phyloP scores from a whole-genome alignment of 2,797 vertebrate species.

The Loriculus beryllinus region DNA sequence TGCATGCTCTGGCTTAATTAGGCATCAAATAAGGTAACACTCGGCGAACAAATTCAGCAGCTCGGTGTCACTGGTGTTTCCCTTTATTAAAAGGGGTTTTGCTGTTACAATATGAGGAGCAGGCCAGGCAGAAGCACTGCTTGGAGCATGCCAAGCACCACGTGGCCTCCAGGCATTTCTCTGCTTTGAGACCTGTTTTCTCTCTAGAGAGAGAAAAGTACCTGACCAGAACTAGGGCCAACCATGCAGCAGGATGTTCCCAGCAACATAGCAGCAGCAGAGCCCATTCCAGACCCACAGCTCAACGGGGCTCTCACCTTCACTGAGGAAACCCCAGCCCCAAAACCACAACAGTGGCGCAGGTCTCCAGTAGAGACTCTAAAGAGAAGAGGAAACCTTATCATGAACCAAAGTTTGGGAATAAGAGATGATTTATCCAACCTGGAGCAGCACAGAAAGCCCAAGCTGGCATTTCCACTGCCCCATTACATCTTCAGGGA shows the following conservation, averaged over 20 bases:
- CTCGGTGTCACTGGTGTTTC: fast-evolving
- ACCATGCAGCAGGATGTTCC: fast-evolving
- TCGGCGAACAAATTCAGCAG: not conserved
- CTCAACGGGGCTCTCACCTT: not conserved
- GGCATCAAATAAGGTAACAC: fast-evolving
- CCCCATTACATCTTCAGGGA: not conserved
- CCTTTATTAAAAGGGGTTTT: not conserved
- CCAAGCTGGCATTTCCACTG: not conserved
- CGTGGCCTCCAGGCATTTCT: fast-evolving
- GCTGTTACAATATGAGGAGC: not conserved
- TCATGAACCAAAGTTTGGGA: fast-evolving
- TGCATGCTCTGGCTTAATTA: not conserved
- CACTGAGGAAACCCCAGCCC: not conserved
- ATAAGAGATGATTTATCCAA: not conserved
- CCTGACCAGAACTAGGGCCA: not conserved
- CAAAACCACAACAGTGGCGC: fast-evolving
- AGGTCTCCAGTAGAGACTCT: not conserved
- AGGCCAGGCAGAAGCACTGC: fast-evolving
- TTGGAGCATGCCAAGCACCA: fast-evolving
- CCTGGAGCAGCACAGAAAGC: not conserved
- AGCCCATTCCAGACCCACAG: not conserved
- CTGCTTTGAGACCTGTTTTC: not conserved
- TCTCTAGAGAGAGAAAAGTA: not conserved
- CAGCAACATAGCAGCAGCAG: fast-evolving
- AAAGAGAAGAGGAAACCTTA: not conserved